phyloP scores from a whole-genome alignment of 2,888 invertebrate genomes.

The Cataglyphis livida region DNA sequence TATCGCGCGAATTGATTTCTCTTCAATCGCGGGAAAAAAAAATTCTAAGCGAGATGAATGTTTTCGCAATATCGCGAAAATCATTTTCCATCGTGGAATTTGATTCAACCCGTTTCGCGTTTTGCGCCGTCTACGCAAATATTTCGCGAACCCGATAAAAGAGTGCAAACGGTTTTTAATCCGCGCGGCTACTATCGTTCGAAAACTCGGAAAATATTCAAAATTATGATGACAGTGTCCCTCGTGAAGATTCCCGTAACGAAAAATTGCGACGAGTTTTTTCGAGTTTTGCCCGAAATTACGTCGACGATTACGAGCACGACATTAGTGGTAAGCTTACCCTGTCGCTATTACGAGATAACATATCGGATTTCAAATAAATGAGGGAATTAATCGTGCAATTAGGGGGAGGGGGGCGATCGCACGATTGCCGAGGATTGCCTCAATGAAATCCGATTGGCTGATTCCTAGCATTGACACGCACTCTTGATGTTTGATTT shows the following conservation, averaged over 20 bases:
- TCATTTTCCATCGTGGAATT: constrained; percentile 49
- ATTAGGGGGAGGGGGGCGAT: constrained; percentile 42
- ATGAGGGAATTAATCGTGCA: constrained; percentile 56
- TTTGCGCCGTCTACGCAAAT: constrained; percentile 33
- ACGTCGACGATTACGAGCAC: constrained; percentile 1
- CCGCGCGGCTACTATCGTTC: constrained; percentile 11
- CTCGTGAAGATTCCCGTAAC: neutral
- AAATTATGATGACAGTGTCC: neutral
- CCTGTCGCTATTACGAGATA: constrained; percentile 48
- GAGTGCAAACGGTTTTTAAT: constrained; percentile 24
- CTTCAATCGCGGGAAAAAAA: constrained; percentile 45
- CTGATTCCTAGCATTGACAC: constrained; percentile 46
- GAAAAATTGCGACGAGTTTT: constrained; percentile 3
- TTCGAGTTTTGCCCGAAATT: neutral
- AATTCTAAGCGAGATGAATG: constrained; percentile 51
- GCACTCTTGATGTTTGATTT: constrained; percentile 48
- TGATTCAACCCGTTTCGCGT: constrained; percentile 20
- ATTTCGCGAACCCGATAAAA: constrained; percentile 45
- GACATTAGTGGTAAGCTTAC: constrained; percentile 21
- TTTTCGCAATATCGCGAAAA: constrained; percentile 50
- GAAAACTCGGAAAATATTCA: neutral
- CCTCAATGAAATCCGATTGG: constrained; percentile 57
- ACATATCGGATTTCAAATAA: constrained; percentile 61
- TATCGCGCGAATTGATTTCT: constrained; percentile 46
- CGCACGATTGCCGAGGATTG: constrained; percentile 35